Conservation (phyloP, 2,113 vertebrate genomes). For the Sylvicapra grimmia region DNA sequence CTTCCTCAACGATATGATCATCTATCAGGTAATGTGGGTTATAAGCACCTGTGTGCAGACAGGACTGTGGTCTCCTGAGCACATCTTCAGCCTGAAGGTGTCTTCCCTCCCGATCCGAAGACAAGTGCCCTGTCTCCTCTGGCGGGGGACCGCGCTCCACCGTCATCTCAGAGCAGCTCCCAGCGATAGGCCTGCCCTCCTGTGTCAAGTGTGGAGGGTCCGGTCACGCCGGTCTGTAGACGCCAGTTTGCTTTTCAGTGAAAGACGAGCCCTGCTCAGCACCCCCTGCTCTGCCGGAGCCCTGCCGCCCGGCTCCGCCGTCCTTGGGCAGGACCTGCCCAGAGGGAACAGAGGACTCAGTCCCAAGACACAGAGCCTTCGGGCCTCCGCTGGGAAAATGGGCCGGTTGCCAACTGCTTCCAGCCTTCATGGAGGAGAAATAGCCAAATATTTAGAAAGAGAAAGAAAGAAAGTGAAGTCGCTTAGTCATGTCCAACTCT, state of each 20-base stretch:
- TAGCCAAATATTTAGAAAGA: not conserved
- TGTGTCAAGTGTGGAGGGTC: not conserved
- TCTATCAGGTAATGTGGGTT: slow-evolving; percentile 88
- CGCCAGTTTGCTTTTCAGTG: not conserved
- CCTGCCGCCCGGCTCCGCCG: not conserved
- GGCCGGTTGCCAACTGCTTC: not conserved
- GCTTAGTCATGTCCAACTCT: not conserved
- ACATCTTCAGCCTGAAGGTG: fast-evolving
- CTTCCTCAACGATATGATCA: slow-evolving; percentile 97
- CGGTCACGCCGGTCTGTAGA: not conserved
- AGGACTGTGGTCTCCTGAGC: fast-evolving
- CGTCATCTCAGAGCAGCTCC: not conserved
- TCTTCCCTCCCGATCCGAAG: not conserved
- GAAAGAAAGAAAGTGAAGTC: not conserved
- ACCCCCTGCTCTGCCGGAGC: no score
- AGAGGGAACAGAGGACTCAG: not conserved
- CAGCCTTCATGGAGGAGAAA: not conserved
- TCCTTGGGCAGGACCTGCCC: no score
- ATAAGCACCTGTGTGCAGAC: not conserved
- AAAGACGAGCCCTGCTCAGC: not conserved
- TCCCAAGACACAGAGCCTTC: not conserved
- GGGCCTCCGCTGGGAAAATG: not conserved
- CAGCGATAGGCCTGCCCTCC: not conserved
- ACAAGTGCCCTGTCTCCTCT: no score
- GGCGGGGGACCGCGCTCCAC: no score